phyloP scores from a whole-genome alignment of 2,113 vertebrate species.

The Ptilorrhoa leucosticta region DNA sequence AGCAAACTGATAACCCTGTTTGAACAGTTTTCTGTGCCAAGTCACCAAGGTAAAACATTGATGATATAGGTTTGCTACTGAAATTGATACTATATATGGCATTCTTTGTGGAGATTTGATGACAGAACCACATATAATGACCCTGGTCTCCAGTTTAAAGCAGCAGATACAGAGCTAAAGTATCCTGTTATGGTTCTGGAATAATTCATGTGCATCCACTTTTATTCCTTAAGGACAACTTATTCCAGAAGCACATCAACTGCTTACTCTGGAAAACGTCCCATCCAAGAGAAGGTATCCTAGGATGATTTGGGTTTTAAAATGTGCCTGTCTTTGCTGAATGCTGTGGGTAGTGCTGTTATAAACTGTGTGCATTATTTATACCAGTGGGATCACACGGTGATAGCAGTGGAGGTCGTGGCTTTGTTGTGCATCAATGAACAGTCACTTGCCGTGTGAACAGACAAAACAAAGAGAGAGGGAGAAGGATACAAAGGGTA shows the following conservation, averaged over 20 bases:
- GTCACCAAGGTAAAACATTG: not conserved
- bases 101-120: not conserved
- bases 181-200: not conserved
- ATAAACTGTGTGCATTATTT: not conserved
- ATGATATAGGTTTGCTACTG: not conserved
- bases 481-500: not conserved
- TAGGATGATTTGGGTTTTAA: not conserved
- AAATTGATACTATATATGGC: not conserved
- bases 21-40: not conserved
- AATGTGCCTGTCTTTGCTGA: not conserved
- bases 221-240: not conserved
- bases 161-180: not conserved
- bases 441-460: not conserved
- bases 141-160: not conserved
- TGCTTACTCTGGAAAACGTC: not conserved
- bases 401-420: not conserved
- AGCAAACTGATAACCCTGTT: not conserved
- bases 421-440: not conserved
- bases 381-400: not conserved
- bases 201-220: not conserved
- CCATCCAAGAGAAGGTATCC: not conserved
- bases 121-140: not conserved
- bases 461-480: not conserved
- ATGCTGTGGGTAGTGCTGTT: not conserved
- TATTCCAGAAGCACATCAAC: not conserved